phyloP scores from a whole-genome alignment of 2,888 invertebrate genomes.

The Blera fallax region DNA sequence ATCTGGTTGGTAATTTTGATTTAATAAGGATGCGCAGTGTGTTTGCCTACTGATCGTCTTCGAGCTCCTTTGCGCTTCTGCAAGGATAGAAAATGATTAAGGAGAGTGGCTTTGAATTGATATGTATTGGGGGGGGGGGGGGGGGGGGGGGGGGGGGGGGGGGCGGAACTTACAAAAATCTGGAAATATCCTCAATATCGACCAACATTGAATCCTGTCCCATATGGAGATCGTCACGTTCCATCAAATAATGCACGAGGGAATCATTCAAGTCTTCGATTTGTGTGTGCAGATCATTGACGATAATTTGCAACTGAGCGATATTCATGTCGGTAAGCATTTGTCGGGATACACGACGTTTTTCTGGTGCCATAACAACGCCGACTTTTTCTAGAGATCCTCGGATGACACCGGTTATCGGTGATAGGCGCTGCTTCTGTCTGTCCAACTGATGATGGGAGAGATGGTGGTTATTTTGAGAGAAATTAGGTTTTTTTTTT shows the following conservation, averaged over 20 bases:
- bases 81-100: background rate
- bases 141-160: background rate
- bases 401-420: conserved; percentile 93
- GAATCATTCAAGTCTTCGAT: conserved; percentile 96
- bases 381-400: conserved; percentile 91
- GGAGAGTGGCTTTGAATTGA: background rate
- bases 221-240: conserved; percentile 98
- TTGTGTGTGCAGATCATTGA: conserved; percentile 96
- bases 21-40: background rate
- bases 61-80: conserved; percentile 67
- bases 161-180: conserved; percentile 89
- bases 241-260: conserved; percentile 93
- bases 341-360: conserved; percentile 91
- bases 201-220: conserved; percentile 98
- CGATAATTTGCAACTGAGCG: conserved; percentile 94
- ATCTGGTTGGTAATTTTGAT: conserved; percentile 34
- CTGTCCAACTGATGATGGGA: conserved; percentile 85
- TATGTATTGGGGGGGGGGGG: no score
- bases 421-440: conserved; percentile 88
- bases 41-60: conserved; percentile 53
- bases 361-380: conserved; percentile 91
- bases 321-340: conserved; percentile 96
- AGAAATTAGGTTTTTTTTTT: background rate
- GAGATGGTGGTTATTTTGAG: background rate
- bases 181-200: conserved; percentile 97